These are phyloP conservation scores for Diprion similis DNA, from an alignment of 1,140 invertebrate species.

Conservation along the genomic window DNA sequence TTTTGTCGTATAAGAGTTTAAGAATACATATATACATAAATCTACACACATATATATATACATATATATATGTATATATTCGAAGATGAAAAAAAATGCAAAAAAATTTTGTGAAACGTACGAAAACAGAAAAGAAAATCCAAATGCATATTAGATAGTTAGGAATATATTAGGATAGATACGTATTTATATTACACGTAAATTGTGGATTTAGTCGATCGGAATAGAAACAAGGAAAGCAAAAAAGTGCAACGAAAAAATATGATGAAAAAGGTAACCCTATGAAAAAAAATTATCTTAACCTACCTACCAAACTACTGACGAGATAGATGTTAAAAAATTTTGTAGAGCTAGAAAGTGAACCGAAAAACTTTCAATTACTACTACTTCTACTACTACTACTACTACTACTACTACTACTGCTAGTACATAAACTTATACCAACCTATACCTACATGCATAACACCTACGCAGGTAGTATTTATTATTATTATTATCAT, in stretches of 20 bases:
- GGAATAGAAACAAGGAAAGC: background rate
- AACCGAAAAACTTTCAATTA: too few species aligned
- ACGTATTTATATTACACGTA: conserved; percentile 8
- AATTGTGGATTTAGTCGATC: background rate
- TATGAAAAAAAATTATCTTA: conserved; percentile 1
- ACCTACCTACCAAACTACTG: conserved; percentile 10
- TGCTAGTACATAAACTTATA: background rate
- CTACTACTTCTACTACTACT: too few species aligned
- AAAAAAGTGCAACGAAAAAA: conserved; percentile 6
- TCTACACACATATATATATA: too few species aligned
- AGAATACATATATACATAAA: too few species aligned
- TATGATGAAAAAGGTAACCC: background rate
- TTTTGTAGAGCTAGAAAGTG: too few species aligned
- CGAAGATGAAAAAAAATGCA: too few species aligned
- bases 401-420: too few species aligned
- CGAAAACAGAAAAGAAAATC: background rate
- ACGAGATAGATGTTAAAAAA: background rate
- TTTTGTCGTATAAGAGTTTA: too few species aligned
- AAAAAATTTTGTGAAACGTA: conserved; percentile 5
- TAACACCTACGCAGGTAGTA: conserved; percentile 53
- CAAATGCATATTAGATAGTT: background rate
- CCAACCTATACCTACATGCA: conserved; percentile 37
- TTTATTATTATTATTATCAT: conserved; percentile 57
- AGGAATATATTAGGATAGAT: background rate
- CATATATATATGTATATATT: background rate